These are phyloP conservation scores for Mimachlamys varia DNA, from an alignment of 2,888 invertebrate species.

Conservation along the genomic window DNA sequence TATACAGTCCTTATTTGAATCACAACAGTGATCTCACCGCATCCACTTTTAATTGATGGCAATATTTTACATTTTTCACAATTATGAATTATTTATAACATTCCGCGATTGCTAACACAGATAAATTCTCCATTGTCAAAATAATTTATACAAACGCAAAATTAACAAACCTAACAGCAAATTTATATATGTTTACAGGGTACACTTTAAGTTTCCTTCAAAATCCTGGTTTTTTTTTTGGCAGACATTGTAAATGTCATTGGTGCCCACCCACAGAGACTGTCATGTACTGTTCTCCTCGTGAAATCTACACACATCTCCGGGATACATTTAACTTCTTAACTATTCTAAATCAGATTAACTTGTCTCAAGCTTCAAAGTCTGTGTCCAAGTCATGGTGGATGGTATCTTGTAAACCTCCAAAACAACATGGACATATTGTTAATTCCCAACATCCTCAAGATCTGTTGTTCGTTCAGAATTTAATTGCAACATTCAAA, in stretches of 20 bases:
- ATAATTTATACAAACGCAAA: slow-evolving; percentile 21
- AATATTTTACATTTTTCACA: slow-evolving; percentile 24
- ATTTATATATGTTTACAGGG: not conserved
- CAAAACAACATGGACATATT: not conserved
- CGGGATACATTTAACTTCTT: not conserved
- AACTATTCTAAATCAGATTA: not conserved
- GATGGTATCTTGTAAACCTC: not conserved
- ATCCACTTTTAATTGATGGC: slow-evolving; percentile 23
- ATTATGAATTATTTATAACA: slow-evolving; percentile 28
- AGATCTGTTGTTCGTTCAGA: no score
- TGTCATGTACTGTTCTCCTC: not conserved
- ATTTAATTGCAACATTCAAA: not conserved
- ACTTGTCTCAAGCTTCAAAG: slow-evolving; percentile 8
- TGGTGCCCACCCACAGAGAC: not conserved
- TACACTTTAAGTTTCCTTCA: not conserved
- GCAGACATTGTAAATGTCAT: not conserved
- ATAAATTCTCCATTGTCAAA: not conserved
- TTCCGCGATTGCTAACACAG: not conserved
- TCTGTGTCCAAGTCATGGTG: not conserved
- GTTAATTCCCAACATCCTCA: no score
- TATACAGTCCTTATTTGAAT: not conserved
- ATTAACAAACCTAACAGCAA: slow-evolving; percentile 23
- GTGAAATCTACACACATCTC: not conserved
- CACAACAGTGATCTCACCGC: not conserved
- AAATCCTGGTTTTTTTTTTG: not conserved